Base-by-base conservation (phyloP, 2,888 invertebrate genomes). In the Eugnorisma glareosa region DNA sequence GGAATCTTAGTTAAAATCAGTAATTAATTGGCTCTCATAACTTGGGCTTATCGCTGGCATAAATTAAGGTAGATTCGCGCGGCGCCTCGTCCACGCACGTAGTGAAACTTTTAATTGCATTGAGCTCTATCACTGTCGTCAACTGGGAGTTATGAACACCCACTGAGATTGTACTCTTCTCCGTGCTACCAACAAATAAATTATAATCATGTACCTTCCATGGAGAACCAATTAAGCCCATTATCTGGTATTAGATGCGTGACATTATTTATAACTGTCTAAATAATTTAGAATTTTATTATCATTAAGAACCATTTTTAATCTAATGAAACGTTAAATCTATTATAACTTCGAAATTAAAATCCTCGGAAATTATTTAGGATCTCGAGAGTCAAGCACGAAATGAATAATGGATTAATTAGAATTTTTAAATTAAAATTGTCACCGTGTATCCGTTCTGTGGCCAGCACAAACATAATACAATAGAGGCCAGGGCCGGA, bases 41-140 rank as follows among this genome's bases (percentile, higher is more conserved):
- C 94, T 96, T 93, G 92, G 89, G 93, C 93, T 95, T 95, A 96
- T 95, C 94, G 93, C 90, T 91, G 91, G 95, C 94, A 95, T 96
- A 96, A 96, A 96, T 96, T 95, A 96, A 96, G 95, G 95, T 95
- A 90, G 93, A 94, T 92, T 93, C 93, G 92, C 90, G 89, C 89
- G 87, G 94, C 93, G 94, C 93, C 93, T 92, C 95, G 94, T 94
- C 95, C 96, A 96, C 96, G 96, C 96, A 96, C 96, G 96, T 93
- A 95, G 96, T 93, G 93, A 94, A 96, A 96, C 96, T 96, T 96
- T 96, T 96, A 96, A 96, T 96, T 96, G 96, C 96, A 95, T 96
- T 94, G 92, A 94, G 94, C 94, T 95, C 95, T 94, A 96, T 96
- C 96, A 95, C 93, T 94, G 95, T 94, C 95, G 95, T 94, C 95